Conservation (phyloP, 2,113 vertebrate species). For the Romanogobio albipinnatus region DNA sequence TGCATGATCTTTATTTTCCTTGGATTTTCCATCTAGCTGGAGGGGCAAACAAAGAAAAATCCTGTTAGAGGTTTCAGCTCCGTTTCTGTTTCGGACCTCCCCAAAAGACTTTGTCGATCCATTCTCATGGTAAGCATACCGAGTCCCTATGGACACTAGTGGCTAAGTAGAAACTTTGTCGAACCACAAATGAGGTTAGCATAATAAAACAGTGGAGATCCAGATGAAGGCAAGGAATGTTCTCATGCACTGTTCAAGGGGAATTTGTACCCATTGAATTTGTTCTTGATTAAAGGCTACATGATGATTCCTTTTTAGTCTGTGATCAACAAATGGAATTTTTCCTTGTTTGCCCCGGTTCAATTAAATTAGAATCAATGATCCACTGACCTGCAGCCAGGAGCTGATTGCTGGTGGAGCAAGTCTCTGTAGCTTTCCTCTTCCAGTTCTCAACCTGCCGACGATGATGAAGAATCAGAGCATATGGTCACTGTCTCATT, state of each 20-base stretch:
- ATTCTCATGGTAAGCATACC: constrained; percentile 4
- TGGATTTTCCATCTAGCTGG: constrained; percentile 75
- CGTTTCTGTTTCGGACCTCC: constrained; percentile 46
- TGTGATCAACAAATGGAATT: constrained; percentile 60
- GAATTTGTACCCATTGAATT: background rate
- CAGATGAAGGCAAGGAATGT: constrained; percentile 31
- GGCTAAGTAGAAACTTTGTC: constrained; percentile 13
- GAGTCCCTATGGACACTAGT: constrained; percentile 8
- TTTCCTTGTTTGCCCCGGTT: constrained; percentile 77
- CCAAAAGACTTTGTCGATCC: constrained; percentile 29
- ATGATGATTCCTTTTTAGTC: constrained; percentile 14
- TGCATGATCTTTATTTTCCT: constrained; percentile 73
- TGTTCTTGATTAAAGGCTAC: constrained; percentile 25
- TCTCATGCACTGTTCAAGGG: constrained; percentile 14
- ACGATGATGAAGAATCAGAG: constrained; percentile 27
- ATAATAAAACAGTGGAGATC: constrained; percentile 25
- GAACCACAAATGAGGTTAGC: constrained; percentile 26
- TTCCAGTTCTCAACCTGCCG: constrained; percentile 86
- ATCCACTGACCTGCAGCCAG: constrained; percentile 82
- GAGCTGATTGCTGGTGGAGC: constrained; percentile 84
- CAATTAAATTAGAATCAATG: background rate
- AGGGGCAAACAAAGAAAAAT: constrained; percentile 81
- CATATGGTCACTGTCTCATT: constrained; percentile 7
- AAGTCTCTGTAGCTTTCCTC: constrained; percentile 82
- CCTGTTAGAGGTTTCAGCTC: constrained; percentile 54